phyloP scores from a whole-genome alignment of 2,797 vertebrate genomes.

The Sebastolobus alascanus region DNA sequence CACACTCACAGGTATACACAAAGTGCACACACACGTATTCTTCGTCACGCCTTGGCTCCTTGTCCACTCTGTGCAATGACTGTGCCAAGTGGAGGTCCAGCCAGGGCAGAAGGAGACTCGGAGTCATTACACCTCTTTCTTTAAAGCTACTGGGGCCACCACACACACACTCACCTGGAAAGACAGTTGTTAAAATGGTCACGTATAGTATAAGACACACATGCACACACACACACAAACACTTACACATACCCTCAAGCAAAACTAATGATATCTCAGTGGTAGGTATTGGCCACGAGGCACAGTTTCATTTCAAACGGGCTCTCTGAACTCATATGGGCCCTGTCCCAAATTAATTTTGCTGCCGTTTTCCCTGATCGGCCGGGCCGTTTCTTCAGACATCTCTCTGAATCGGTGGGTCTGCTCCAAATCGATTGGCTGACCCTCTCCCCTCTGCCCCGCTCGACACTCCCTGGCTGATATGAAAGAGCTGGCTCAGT shows the following conservation, averaged over 20 bases:
- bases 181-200: conserved; percentile 32
- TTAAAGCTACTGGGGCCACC: conserved; percentile 38
- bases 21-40: conserved; percentile 38
- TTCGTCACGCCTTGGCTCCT: conserved; percentile 64
- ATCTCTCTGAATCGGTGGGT: conserved; percentile 44
- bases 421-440: conserved; percentile 72
- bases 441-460: conserved; percentile 60
- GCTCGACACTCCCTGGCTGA: conserved; percentile 44
- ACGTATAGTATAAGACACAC: conserved; percentile 16
- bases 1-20: conserved; percentile 20
- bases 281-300: conserved; percentile 46
- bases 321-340: conserved; percentile 60
- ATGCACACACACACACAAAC: conserved; percentile 1
- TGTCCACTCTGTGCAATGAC: conserved; percentile 58
- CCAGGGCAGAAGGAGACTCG: conserved; percentile 50
- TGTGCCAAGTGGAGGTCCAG: conserved; percentile 71
- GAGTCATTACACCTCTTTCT: conserved; percentile 63
- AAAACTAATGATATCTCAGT: conserved; percentile 42
- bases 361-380: conserved; percentile 44
- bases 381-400: conserved; percentile 46
- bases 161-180: conserved; percentile 26
- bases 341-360: conserved; percentile 67
- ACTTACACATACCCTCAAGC: conserved; percentile 40
- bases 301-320: conserved; percentile 56
- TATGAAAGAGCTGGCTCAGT: conserved; percentile 63